These are phyloP conservation scores for Tinea semifulvella DNA, from an alignment of 2,888 invertebrate species.

Conservation along the genomic window DNA sequence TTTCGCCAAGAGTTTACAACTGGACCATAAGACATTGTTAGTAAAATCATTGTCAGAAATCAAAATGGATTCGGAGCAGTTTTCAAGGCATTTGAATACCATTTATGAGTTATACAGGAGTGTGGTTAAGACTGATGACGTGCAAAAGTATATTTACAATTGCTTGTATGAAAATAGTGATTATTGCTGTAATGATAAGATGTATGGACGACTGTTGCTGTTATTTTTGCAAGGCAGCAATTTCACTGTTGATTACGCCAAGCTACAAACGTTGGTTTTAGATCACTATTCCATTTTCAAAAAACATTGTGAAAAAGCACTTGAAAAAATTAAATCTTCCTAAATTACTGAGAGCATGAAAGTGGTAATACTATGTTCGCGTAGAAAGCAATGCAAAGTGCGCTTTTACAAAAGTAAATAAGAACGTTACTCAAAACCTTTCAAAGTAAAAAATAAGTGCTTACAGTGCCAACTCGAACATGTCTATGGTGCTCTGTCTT, in stretches of 20 bases:
- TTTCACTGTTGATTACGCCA: slow-evolving; percentile 7
- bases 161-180: slow-evolving; percentile 24
- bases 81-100: background rate
- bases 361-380: no score
- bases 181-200: slow-evolving; percentile 29
- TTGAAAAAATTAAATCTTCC: background rate
- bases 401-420: no score
- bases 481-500: no score
- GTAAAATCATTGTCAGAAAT: background rate
- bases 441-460: no score
- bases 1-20: background rate
- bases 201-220: slow-evolving; percentile 37
- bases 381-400: no score
- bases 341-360: no score
- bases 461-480: no score
- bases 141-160: slow-evolving; percentile 31
- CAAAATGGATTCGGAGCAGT: background rate
- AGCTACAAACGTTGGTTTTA: slow-evolving; percentile 28
- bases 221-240: slow-evolving; percentile 29
- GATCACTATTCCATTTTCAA: slow-evolving; percentile 37
- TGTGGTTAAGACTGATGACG: slow-evolving; percentile 27
- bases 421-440: no score
- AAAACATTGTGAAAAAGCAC: slow-evolving; percentile 29
- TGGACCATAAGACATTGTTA: background rate
- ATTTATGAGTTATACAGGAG: slow-evolving; percentile 28